phyloP scores from a whole-genome alignment of 1,140 invertebrate genomes.

The Drosophila oshimai region DNA sequence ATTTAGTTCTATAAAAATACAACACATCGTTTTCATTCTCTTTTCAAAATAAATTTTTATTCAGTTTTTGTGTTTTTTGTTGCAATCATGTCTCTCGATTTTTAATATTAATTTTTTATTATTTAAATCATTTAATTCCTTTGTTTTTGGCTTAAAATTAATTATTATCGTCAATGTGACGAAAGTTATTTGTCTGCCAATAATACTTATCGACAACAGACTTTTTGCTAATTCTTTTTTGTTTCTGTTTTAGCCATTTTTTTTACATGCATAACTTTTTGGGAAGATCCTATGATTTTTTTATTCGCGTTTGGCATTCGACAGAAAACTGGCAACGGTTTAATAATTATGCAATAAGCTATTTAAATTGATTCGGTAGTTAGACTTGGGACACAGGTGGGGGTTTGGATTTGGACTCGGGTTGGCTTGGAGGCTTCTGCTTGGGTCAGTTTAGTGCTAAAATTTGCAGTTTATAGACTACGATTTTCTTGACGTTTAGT shows the following conservation, averaged over 20 bases:
- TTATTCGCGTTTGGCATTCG: conserved; percentile 45
- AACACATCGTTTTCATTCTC: conserved; percentile 27
- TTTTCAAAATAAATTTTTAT: conserved; percentile 81
- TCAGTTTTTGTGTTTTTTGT: conserved; percentile 71
- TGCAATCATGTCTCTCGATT: conserved; percentile 78
- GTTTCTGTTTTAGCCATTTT: conserved; percentile 32
- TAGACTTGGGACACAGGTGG: conserved; percentile 21
- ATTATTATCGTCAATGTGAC: conserved; percentile 82
- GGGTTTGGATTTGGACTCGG: conserved; percentile 26
- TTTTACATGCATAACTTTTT: conserved; percentile 71
- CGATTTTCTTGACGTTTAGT: conserved; percentile 56
- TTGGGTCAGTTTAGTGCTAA: conserved; percentile 62
- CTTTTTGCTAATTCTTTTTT: conserved; percentile 63
- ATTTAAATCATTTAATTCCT: conserved; percentile 80
- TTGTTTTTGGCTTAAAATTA: conserved; percentile 70
- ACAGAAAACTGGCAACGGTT: conserved; percentile 68
- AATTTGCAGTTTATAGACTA: conserved; percentile 71
- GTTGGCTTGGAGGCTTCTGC: conserved; percentile 15
- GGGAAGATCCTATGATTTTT: conserved; percentile 39
- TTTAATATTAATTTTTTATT: conserved; percentile 77
- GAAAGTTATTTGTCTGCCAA: conserved; percentile 82
- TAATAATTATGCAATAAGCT: conserved; percentile 74
- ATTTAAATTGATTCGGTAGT: conserved; percentile 78
- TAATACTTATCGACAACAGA: conserved; percentile 82
- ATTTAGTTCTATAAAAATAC: neutral